phyloP scores from a whole-genome alignment of 2,113 vertebrate genomes.

The Corythornis madagascariensis region DNA sequence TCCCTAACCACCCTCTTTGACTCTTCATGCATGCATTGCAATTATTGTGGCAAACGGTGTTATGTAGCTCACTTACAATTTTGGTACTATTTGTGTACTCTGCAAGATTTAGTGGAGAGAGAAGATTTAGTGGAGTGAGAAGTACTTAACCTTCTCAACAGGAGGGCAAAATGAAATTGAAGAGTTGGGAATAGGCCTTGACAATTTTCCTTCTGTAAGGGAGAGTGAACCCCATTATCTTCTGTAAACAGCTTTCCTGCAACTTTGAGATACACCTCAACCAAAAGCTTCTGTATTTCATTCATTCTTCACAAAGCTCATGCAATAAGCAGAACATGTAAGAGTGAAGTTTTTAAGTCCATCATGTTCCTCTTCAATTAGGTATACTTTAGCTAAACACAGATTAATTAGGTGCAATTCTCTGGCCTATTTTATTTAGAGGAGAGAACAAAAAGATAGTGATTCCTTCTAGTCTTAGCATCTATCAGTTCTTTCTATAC shows the following conservation, averaged over 20 bases:
- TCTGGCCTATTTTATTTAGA: neutral
- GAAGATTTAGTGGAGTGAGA: neutral
- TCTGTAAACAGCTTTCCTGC: constrained; percentile 26
- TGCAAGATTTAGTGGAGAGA: neutral
- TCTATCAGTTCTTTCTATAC: neutral
- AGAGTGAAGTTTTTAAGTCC: neutral
- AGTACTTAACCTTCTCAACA: neutral
- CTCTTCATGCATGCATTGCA: neutral
- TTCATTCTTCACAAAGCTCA: neutral
- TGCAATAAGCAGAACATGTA: neutral
- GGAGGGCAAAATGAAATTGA: neutral
- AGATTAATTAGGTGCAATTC: neutral
- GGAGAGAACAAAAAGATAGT: neutral
- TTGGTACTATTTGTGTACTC: neutral
- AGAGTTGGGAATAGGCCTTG: neutral
- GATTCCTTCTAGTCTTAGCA: neutral
- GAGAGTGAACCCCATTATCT: constrained; percentile 12
- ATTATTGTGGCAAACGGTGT: neutral
- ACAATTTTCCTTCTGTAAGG: neutral
- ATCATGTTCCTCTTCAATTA: neutral
- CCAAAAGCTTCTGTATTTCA: neutral
- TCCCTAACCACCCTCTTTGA: neutral
- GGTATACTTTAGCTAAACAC: neutral
- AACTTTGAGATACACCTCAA: neutral
- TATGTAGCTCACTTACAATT: neutral